Percentiles rank a stretch among this genome's conserved stretches.
Conservation (phyloP, 2,888 invertebrate genomes). For the Trachelus stipa region DNA sequence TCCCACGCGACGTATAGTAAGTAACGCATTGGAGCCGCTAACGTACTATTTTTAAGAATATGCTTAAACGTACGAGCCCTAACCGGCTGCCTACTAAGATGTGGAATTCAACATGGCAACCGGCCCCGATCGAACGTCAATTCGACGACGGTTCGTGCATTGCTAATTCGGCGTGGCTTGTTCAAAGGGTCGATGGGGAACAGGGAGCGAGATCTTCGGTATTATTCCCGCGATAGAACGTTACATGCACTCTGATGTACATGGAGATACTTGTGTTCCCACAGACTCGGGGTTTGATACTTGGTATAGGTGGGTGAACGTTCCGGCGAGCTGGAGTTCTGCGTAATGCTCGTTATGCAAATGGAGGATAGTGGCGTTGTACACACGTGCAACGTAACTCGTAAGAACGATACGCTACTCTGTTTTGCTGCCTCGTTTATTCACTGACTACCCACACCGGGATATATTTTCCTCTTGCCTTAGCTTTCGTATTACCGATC, state of each 20-base stretch:
- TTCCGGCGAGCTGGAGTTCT: conserved; percentile 22
- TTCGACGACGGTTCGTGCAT: not conserved
- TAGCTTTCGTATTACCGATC: not conserved
- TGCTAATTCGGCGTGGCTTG: not conserved
- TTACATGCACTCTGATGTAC: not conserved
- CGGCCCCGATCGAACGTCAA: not conserved
- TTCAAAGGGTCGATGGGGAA: not conserved
- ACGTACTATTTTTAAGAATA: not conserved
- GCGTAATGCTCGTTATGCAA: conserved; percentile 43
- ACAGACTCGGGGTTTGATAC: not conserved
- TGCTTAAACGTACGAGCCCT: not conserved
- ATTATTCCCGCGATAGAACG: not conserved
- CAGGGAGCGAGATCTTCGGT: not conserved
- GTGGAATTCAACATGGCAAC: not conserved
- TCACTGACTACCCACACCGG: not conserved
- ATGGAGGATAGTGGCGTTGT: conserved; percentile 34
- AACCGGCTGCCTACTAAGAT: not conserved
- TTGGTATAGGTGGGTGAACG: not conserved
- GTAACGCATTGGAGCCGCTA: not conserved
- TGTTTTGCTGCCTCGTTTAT: not conserved
- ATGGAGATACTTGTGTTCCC: not conserved
- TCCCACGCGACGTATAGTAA: not conserved
- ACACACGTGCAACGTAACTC: conserved; percentile 23
- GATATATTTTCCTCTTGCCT: not conserved
- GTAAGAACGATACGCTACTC: conserved; percentile 6